Conservation (phyloP, 2,888 invertebrate genomes). For the Parnassius orleans region DNA sequence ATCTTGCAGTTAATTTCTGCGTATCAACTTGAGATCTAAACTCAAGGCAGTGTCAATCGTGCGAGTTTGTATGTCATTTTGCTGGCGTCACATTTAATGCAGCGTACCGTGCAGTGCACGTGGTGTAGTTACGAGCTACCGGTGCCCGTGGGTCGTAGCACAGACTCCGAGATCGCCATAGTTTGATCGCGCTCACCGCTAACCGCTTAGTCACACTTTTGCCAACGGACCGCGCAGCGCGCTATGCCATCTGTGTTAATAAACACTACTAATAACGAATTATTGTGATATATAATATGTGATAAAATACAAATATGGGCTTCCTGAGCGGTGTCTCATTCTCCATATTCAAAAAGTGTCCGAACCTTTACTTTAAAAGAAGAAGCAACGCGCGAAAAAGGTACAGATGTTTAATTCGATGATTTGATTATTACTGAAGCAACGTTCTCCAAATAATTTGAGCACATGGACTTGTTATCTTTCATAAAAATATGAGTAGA, state of each 20-base stretch:
- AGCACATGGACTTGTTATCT: constrained; percentile 34
- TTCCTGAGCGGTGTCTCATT: constrained; percentile 61
- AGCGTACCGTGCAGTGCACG: constrained; percentile 27
- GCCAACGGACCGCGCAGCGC: constrained; percentile 33
- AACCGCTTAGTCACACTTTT: constrained; percentile 37
- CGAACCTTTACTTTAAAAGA: constrained; percentile 59
- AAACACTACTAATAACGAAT: constrained; percentile 39
- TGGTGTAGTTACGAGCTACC: constrained; percentile 19
- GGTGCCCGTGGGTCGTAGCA: constrained; percentile 26
- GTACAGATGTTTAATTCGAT: constrained; percentile 37
- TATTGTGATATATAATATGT: constrained; percentile 33
- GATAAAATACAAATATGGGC: constrained; percentile 49
- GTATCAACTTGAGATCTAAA: not conserved
- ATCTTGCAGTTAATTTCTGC: not conserved
- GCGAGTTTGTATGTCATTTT: constrained; percentile 8
- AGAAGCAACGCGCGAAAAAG: constrained; percentile 47
- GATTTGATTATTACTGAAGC: constrained; percentile 6
- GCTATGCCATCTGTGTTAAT: constrained; percentile 32
- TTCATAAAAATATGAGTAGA: constrained; percentile 23
- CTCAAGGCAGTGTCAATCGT: not conserved
- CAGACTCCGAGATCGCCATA: constrained; percentile 30
- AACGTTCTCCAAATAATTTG: constrained; percentile 16
- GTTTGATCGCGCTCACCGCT: constrained; percentile 32
- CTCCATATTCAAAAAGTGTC: constrained; percentile 71
- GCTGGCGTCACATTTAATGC: constrained; percentile 20